These are phyloP conservation scores for Channa maculata DNA, from an alignment of 2,113 vertebrate species.

Conservation along the genomic window DNA sequence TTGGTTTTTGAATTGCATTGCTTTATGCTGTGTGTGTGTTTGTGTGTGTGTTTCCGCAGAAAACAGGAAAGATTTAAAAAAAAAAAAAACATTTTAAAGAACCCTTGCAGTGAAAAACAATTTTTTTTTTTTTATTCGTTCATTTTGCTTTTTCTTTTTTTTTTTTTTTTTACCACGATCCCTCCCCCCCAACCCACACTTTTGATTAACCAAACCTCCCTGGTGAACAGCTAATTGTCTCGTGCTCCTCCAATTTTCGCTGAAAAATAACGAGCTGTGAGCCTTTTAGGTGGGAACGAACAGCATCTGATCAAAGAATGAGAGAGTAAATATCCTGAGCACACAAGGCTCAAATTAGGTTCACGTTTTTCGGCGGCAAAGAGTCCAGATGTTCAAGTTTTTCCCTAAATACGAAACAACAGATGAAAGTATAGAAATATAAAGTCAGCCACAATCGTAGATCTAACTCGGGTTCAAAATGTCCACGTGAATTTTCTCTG, in stretches of 20 bases:
- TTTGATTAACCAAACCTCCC: slow-evolving; percentile 52
- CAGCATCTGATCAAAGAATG: slow-evolving; percentile 57
- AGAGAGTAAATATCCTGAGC: slow-evolving; percentile 6
- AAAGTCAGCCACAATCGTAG: background rate
- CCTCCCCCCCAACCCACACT: background rate
- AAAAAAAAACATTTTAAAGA: background rate
- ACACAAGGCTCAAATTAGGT: slow-evolving; percentile 34
- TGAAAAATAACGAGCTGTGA: slow-evolving; percentile 56
- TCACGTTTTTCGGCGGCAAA: slow-evolving; percentile 15
- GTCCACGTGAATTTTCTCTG: slow-evolving; percentile 13
- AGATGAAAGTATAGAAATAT: slow-evolving; percentile 13
- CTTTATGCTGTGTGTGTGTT: too few species aligned
- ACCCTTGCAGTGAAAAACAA: slow-evolving; percentile 6
- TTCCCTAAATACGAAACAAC: slow-evolving; percentile 1
- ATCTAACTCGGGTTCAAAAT: background rate
- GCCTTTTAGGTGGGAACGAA: slow-evolving; percentile 49
- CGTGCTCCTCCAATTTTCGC: slow-evolving; percentile 48
- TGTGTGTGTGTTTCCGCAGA: background rate
- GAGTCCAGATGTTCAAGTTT: slow-evolving; percentile 35
- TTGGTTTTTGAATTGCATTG: background rate
- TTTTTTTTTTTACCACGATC: background rate
- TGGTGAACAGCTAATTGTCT: slow-evolving; percentile 62
- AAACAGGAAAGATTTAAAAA: slow-evolving; percentile 1
- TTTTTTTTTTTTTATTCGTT: slow-evolving; percentile 38
- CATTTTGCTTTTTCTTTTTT: slow-evolving; percentile 37